Evolutionary conservation across 2,888 invertebrate genomes (phyloP).

Genomic region (Coremacera marginata): DNA sequence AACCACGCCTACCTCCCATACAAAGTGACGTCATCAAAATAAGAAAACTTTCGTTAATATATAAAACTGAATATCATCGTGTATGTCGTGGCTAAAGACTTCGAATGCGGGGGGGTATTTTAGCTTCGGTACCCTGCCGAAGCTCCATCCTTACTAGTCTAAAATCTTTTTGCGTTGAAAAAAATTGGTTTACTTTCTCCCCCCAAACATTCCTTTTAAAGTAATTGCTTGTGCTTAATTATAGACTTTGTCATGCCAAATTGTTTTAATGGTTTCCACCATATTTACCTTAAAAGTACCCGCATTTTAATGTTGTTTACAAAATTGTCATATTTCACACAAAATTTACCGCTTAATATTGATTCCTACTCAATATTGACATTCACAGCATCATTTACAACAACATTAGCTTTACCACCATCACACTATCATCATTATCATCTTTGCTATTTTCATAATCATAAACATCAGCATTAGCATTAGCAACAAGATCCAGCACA

Average conservation of each 20-base stretch:
- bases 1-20: no score
- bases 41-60: no score
- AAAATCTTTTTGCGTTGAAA: no score
- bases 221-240: background rate
- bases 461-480: background rate
- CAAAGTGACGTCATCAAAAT: no score
- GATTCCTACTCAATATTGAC: conserved; percentile 23
- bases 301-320: conserved; percentile 33
- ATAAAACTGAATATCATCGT: no score
- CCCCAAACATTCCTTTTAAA: background rate
- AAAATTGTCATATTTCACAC: conserved; percentile 34
- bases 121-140: no score
- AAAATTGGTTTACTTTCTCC: background rate
- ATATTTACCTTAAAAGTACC: background rate
- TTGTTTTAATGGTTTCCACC: background rate
- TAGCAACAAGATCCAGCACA: background rate
- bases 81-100: no score
- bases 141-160: no score
- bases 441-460: background rate
- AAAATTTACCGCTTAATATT: conserved; percentile 32
- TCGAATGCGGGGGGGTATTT: no score
- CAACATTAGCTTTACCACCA: background rate
- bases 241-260: background rate
- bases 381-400: conserved; percentile 29
- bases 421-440: background rate